phyloP scores from a whole-genome alignment of 2,888 invertebrate genomes.

The Sinohyriopsis cumingii region DNA sequence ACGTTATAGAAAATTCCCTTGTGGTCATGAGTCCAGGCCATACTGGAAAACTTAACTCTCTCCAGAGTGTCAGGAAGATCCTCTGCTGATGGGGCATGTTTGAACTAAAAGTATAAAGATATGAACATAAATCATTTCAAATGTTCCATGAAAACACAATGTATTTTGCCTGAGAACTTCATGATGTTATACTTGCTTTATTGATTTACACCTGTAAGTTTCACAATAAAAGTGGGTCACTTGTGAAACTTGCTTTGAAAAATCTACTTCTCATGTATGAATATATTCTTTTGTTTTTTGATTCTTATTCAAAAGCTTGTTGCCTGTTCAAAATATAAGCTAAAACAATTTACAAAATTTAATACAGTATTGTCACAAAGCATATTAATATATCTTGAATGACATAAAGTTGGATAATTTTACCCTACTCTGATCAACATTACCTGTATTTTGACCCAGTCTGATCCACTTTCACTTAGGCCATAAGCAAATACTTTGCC shows the following conservation, averaged over 20 bases:
- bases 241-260: too few relatives aligned
- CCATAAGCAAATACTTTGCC: constrained; percentile 92
- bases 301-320: too few relatives aligned
- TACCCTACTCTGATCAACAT: background rate
- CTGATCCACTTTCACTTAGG: constrained; percentile 93
- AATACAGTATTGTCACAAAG: too few relatives aligned
- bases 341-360: too few relatives aligned
- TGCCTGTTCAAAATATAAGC: too few relatives aligned
- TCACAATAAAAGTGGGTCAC: too few relatives aligned
- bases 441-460: constrained; percentile 90
- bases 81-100: constrained; percentile 77
- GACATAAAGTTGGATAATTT: background rate
- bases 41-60: constrained; percentile 91
- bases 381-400: background rate
- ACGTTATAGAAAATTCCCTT: constrained; percentile 91
- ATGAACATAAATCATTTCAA: background rate
- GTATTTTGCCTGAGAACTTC: too few relatives aligned
- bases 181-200: too few relatives aligned
- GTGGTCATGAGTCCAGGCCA: constrained; percentile 96
- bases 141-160: background rate
- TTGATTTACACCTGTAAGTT: too few relatives aligned
- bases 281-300: too few relatives aligned
- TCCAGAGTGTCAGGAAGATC: constrained; percentile 91
- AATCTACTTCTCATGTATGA: too few relatives aligned
- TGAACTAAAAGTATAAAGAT: constrained; percentile 57